phyloP scores from a whole-genome alignment of 2,888 invertebrate species.

The Aphodius sticticus region DNA sequence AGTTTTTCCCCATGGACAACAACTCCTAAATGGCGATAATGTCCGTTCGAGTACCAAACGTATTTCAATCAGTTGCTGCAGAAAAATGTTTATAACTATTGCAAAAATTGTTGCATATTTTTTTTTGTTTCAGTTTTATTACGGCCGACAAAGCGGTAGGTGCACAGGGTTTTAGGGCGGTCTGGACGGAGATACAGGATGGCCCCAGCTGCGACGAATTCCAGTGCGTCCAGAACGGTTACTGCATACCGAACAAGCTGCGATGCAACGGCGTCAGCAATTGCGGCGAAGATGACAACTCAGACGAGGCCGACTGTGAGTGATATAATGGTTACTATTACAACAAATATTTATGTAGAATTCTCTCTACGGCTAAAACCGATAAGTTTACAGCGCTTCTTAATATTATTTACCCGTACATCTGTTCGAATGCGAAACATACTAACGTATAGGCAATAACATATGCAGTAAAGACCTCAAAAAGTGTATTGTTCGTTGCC shows the following conservation, averaged over 20 bases:
- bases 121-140: conserved; percentile 76
- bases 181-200: conserved; percentile 92
- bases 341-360: conserved; percentile 32
- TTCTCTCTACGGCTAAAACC: background rate
- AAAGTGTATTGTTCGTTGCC: no score
- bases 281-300: conserved; percentile 81
- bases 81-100: no score
- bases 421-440: no score
- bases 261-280: conserved; percentile 83
- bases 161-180: conserved; percentile 90
- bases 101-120: no score
- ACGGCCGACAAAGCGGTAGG: conserved; percentile 95
- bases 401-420: no score
- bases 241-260: conserved; percentile 81
- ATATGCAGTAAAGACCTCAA: no score
- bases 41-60: no score
- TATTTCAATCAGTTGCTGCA: no score
- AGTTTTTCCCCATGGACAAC: no score
- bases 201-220: conserved; percentile 73
- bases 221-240: conserved; percentile 74
- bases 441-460: no score
- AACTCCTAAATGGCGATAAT: no score
- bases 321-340: conserved; percentile 57
- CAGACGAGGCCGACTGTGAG: conserved; percentile 85
- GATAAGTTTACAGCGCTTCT: no score